A percentile compares a stretch with the other conserved stretches of the same genome.
These are phyloP conservation scores for Irena cyanogastra DNA, from an alignment of 2,113 vertebrate species.

Conservation along the genomic window DNA sequence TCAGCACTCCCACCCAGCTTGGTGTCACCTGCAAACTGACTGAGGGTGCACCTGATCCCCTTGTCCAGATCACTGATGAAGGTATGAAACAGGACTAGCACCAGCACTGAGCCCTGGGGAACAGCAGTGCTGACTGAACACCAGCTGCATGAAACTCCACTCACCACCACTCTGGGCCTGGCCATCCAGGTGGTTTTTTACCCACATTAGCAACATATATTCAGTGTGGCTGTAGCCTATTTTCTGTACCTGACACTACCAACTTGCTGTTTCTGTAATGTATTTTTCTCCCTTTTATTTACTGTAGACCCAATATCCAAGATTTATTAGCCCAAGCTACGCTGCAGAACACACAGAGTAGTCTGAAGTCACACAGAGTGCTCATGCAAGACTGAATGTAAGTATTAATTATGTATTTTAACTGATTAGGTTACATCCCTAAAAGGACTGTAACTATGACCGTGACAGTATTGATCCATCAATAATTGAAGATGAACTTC, in stretches of 20 bases:
- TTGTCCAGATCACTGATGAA: neutral
- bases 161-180: fast-evolving
- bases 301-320: neutral
- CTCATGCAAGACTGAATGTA: neutral
- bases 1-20: neutral
- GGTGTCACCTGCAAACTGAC: neutral
- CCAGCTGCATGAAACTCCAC: neutral
- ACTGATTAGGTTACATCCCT: neutral
- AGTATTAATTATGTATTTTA: neutral
- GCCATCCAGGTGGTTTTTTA: neutral
- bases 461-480: neutral
- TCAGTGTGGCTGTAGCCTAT: neutral
- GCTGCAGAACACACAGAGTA: neutral
- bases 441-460: neutral
- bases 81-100: neutral
- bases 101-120: neutral
- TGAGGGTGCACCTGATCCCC: neutral
- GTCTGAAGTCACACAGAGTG: neutral
- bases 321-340: neutral
- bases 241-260: neutral
- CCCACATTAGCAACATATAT: neutral
- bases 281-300: neutral
- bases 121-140: fast-evolving
- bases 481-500: neutral
- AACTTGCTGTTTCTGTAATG: neutral